These are phyloP conservation scores for Ostrea denselamellosa DNA, from an alignment of 1,140 invertebrate genomes.

Conservation along the genomic window DNA sequence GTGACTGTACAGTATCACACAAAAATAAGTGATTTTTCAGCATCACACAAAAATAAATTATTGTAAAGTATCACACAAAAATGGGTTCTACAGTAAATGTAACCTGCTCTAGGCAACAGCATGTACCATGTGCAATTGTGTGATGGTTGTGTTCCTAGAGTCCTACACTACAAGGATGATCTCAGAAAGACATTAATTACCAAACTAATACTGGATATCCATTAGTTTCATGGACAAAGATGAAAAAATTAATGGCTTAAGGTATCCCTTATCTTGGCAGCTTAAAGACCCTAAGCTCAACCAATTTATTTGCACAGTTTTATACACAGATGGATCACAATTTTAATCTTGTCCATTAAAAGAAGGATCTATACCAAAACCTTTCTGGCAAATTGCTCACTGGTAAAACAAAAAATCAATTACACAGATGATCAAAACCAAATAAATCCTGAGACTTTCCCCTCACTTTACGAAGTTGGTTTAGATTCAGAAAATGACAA, in stretches of 20 bases:
- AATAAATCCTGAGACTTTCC: conserved; percentile 14
- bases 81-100: too few relatives aligned
- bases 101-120: too few relatives aligned
- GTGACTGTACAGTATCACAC: too few relatives aligned
- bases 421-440: conserved; percentile 2
- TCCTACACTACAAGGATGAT: too few relatives aligned
- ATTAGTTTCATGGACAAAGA: conserved; percentile 25
- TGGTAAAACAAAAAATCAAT: conserved; percentile 34
- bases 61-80: too few relatives aligned
- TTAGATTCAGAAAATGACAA: neutral
- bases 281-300: neutral
- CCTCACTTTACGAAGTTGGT: neutral
- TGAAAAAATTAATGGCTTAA: conserved; percentile 21
- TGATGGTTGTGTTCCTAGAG: too few relatives aligned
- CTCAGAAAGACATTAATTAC: too few relatives aligned
- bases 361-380: conserved; percentile 12
- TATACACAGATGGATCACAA: conserved; percentile 28
- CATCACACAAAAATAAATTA: too few relatives aligned
- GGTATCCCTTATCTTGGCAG: neutral
- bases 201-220: neutral
- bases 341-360: conserved; percentile 34
- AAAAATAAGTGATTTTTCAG: too few relatives aligned
- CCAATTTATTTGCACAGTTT: conserved; percentile 2
- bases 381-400: conserved; percentile 34
- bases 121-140: too few relatives aligned